Conservation (phyloP, 53 echinoderm and acorn worm genomes). For the Henricia sp. region DNA sequence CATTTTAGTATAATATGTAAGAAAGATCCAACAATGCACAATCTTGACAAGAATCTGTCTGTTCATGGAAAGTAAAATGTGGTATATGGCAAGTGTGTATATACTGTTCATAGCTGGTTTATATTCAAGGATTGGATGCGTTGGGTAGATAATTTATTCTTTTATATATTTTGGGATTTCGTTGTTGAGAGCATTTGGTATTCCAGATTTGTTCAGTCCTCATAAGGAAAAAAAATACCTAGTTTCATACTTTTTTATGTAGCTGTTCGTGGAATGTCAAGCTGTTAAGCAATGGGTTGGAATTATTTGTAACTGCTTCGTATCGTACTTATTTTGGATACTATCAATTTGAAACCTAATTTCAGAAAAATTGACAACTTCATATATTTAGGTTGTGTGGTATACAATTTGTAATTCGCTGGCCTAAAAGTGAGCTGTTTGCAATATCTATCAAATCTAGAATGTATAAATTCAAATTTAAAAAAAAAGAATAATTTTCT, state of each 20-base stretch:
- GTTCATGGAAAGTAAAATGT: conserved; percentile 16
- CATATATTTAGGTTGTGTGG: conserved; percentile 61
- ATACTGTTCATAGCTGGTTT: conserved; percentile 47
- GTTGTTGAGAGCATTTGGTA: conserved; percentile 27
- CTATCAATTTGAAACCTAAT: conserved; percentile 12
- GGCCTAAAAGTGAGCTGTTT: neutral
- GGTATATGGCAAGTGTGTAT: conserved; percentile 7
- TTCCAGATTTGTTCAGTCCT: conserved; percentile 32
- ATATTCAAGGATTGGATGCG: neutral
- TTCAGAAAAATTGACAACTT: conserved; percentile 9
- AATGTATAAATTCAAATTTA: conserved; percentile 58
- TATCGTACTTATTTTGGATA: neutral
- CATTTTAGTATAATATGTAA: neutral
- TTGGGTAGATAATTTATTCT: conserved; percentile 32
- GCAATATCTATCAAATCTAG: conserved; percentile 62
- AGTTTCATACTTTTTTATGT: conserved; percentile 50
- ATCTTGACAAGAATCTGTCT: neutral
- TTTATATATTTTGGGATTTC: conserved; percentile 51
- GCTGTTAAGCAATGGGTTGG: no score
- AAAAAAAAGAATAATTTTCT: conserved; percentile 23
- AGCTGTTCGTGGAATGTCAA: no score
- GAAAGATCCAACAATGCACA: conserved; percentile 51
- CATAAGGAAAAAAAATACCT: neutral
- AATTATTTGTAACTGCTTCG: no score
- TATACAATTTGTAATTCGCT: conserved; percentile 35